A percentile compares a stretch with the other conserved stretches of the same genome.
Conservation (phyloP, 2,888 invertebrate genomes). For the Athripsodes cinereus region DNA sequence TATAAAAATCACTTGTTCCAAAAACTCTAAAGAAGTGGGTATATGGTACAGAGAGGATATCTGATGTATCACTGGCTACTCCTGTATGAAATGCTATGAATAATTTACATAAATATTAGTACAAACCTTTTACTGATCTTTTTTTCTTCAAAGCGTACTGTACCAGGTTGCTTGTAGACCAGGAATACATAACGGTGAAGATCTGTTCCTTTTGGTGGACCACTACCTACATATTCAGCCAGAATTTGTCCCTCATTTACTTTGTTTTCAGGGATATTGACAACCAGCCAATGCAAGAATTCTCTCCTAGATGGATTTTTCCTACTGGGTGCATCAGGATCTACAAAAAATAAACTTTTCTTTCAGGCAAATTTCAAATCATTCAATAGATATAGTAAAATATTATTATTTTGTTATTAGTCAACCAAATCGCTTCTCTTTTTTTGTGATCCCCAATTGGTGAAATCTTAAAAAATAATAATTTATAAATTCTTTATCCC, state of each 20-base stretch:
- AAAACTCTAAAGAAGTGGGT: neutral
- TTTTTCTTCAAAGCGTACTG: constrained; percentile 51
- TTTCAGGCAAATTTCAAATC: too few relatives aligned
- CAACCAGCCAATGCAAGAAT: constrained; percentile 38
- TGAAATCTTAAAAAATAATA: too few relatives aligned
- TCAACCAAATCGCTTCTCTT: too few relatives aligned
- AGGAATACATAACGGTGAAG: constrained; percentile 37
- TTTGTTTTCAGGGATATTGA: constrained; percentile 38
- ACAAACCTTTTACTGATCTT: constrained; percentile 45
- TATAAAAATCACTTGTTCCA: too few relatives aligned
- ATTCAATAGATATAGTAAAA: too few relatives aligned
- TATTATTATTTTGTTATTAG: too few relatives aligned
- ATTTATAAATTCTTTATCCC: too few relatives aligned
- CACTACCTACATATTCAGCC: constrained; percentile 37
- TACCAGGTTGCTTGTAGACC: constrained; percentile 39
- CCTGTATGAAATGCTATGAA: too few relatives aligned
- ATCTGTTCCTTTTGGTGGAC: constrained; percentile 33
- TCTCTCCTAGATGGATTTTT: constrained; percentile 34
- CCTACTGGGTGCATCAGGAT: constrained; percentile 35
- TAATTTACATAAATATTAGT: neutral
- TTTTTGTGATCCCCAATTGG: too few relatives aligned
- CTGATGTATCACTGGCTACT: too few relatives aligned
- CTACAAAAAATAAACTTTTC: constrained; percentile 30
- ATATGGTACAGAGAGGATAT: too few relatives aligned
- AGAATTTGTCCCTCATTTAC: constrained; percentile 36